phyloP scores from a whole-genome alignment of 1,140 invertebrate genomes.

The Venturia canescens region DNA sequence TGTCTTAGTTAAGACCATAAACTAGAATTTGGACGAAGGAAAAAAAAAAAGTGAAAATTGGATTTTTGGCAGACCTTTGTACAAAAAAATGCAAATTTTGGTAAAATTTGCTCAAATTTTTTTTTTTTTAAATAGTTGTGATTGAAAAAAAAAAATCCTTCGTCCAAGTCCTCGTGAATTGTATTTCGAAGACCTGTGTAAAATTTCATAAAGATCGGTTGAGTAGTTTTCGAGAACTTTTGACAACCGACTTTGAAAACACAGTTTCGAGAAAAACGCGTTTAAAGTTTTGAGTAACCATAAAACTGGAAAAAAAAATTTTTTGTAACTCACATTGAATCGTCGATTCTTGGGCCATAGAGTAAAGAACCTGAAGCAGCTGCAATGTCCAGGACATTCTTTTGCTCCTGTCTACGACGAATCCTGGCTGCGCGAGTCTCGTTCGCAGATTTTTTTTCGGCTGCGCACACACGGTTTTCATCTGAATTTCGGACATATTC shows the following conservation, averaged over 20 bases:
- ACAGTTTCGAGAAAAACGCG: conserved; percentile 52
- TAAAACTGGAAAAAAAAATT: conserved; percentile 43
- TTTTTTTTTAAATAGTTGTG: too few species aligned
- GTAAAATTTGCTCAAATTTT: too few species aligned
- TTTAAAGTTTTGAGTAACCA: conserved; percentile 46
- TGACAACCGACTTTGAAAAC: conserved; percentile 50
- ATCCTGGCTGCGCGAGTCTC: conserved; percentile 36
- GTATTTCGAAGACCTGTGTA: too few species aligned
- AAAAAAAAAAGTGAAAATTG: too few species aligned
- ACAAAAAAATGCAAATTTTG: too few species aligned
- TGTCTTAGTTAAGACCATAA: conserved; percentile 43
- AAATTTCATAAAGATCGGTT: too few species aligned
- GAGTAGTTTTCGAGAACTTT: too few species aligned
- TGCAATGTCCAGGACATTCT: conserved; percentile 38
- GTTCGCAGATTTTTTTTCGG: conserved; percentile 1
- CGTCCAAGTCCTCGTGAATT: too few species aligned
- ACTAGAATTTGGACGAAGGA: too few species aligned
- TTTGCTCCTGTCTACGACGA: conserved; percentile 40
- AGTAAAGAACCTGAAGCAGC: conserved; percentile 27
- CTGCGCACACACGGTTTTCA: conserved; percentile 34
- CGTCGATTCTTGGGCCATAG: not conserved
- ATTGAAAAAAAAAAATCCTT: too few species aligned
- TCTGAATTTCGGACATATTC: conserved; percentile 41
- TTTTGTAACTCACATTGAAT: conserved; percentile 38
- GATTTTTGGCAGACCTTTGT: too few species aligned